These are phyloP conservation scores for Steinernema hermaphroditum DNA, from an alignment of 2,888 invertebrate genomes.

Conservation along the genomic window DNA sequence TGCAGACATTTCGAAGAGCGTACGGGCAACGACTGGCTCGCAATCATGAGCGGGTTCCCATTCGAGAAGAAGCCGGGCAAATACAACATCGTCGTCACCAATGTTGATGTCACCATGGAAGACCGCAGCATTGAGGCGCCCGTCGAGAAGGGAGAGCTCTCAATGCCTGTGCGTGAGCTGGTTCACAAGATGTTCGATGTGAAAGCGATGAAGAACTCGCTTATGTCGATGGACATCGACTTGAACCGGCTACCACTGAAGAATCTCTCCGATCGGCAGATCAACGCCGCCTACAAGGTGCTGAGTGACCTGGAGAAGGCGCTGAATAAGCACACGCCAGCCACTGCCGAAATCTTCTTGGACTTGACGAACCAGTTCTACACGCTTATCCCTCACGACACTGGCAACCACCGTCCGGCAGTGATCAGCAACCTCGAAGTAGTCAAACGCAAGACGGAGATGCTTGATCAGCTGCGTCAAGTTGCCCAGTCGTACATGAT, in stretches of 20 bases:
- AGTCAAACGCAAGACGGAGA: slow-evolving; percentile 11
- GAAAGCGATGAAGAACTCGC: slow-evolving; percentile 5
- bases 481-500: slow-evolving; percentile 16
- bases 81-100: neutral
- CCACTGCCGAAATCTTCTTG: neutral
- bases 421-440: neutral
- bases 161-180: neutral
- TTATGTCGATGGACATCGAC: slow-evolving; percentile 10
- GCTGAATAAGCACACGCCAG: neutral
- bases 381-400: slow-evolving; percentile 11
- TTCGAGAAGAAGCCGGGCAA: slow-evolving; percentile 12
- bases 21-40: neutral
- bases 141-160: neutral
- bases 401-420: neutral
- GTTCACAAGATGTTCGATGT: slow-evolving; percentile 13
- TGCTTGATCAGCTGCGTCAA: neutral
- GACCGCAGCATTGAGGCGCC: neutral
- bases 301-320: slow-evolving; percentile 1
- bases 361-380: slow-evolving; percentile 1
- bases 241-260: neutral
- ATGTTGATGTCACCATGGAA: neutral
- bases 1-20: neutral
- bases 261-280: slow-evolving; percentile 12
- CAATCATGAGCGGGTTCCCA: neutral
- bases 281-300: neutral